phyloP scores from a whole-genome alignment of 2,797 vertebrate species.

The Lepus oiostolus region DNA sequence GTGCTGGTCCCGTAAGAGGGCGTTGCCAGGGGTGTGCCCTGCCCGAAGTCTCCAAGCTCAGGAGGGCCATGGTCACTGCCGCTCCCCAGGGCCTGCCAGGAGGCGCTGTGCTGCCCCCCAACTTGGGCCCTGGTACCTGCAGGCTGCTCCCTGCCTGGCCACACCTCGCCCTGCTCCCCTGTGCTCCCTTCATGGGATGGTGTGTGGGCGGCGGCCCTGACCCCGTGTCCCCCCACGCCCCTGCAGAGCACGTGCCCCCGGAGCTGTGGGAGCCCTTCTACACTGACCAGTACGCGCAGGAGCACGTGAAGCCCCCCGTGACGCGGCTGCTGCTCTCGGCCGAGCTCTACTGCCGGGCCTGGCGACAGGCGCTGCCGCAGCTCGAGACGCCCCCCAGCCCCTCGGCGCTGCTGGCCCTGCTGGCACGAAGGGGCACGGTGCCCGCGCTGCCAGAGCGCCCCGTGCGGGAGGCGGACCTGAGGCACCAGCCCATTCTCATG shows the following conservation, averaged over 20 bases:
- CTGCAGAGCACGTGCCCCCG: constrained; percentile 93
- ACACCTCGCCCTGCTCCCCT: not conserved
- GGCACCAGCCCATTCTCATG: constrained; percentile 95
- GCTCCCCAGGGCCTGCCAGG: not conserved
- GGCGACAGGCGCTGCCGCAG: constrained; percentile 88
- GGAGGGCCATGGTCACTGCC: not conserved
- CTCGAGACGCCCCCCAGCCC: constrained; percentile 86
- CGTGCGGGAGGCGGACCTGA: constrained; percentile 92
- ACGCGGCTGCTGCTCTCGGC: constrained; percentile 93
- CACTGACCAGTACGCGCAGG: constrained; percentile 97
- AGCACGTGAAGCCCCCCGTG: constrained; percentile 96
- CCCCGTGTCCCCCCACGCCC: not conserved
- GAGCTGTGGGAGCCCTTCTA: constrained; percentile 97
- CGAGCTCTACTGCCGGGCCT: constrained; percentile 94
- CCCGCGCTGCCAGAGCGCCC: constrained; percentile 89
- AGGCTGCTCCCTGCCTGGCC: not conserved
- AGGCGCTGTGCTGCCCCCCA: fast-evolving
- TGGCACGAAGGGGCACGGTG: constrained; percentile 89
- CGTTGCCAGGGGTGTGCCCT: not conserved
- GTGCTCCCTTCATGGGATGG: not conserved
- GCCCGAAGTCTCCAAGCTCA: not conserved
- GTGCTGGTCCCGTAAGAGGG: not conserved
- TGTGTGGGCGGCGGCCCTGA: not conserved
- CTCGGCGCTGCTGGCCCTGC: constrained; percentile 90
- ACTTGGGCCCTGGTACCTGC: not conserved